Evolutionary conservation across 1,140 invertebrate genomes (phyloP).

Genomic region (Drosophila equinoxialis): DNA sequence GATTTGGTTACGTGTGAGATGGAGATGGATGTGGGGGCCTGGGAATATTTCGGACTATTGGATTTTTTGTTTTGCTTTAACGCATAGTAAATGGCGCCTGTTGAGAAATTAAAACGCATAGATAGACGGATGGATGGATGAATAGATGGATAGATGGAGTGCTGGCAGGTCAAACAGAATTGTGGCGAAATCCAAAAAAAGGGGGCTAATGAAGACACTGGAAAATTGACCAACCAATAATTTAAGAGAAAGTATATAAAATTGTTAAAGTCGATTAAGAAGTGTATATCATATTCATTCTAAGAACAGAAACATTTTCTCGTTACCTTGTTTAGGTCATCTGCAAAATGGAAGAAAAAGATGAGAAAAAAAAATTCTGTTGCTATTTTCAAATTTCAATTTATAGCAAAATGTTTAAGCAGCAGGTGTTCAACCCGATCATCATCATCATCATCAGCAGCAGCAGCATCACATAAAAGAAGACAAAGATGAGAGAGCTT

Average conservation of each 20-base stretch:
- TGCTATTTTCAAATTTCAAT: conserved; percentile 68
- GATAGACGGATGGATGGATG: conserved; percentile 1
- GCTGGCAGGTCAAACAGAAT: conserved; percentile 52
- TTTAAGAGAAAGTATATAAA: conserved; percentile 10
- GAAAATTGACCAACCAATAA: conserved; percentile 29
- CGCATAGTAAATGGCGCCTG: conserved; percentile 68
- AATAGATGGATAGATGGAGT: not conserved
- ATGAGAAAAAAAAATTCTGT: conserved; percentile 23
- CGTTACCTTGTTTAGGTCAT: conserved; percentile 49
- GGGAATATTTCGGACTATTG: conserved; percentile 56
- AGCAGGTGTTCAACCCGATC: conserved; percentile 64
- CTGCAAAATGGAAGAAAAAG: conserved; percentile 30
- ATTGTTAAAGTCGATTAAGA: not conserved
- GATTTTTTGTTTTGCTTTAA: conserved; percentile 32
- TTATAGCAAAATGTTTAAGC: conserved; percentile 73
- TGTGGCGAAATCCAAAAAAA: conserved; percentile 66
- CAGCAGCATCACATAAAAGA: not conserved
- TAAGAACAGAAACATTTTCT: not conserved
- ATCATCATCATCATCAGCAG: conserved; percentile 14
- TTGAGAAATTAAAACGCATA: conserved; percentile 63
- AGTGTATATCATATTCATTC: conserved; percentile 11
- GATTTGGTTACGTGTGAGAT: conserved; percentile 39
- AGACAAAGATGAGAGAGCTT: conserved; percentile 23
- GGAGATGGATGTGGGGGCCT: conserved; percentile 54
- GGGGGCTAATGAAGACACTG: conserved; percentile 65